phyloP scores from a whole-genome alignment of 2,888 invertebrate genomes.

The Schizotus pectinicornis region DNA sequence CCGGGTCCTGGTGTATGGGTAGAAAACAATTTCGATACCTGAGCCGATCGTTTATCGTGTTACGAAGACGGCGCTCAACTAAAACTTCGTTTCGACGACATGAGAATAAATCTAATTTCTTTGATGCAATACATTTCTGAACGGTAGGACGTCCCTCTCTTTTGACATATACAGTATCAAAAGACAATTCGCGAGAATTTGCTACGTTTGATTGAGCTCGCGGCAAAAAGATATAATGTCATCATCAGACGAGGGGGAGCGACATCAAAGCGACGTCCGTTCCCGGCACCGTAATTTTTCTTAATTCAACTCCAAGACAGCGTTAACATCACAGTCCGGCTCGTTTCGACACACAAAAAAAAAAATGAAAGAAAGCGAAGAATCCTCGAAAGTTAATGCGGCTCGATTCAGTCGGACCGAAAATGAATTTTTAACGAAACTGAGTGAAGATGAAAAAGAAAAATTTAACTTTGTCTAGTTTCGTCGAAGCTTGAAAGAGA shows the following conservation, averaged over 20 bases:
- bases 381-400: too few relatives aligned
- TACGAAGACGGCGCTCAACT: slow-evolving; percentile 19
- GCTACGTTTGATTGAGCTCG: slow-evolving; percentile 20
- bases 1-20: slow-evolving; percentile 4
- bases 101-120: slow-evolving; percentile 45
- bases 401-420: too few relatives aligned
- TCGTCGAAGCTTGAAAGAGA: too few relatives aligned
- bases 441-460: too few relatives aligned
- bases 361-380: too few relatives aligned
- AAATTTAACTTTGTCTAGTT: too few relatives aligned
- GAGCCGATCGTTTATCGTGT: slow-evolving; percentile 25
- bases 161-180: slow-evolving; percentile 15
- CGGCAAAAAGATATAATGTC: slow-evolving; percentile 21
- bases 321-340: too few relatives aligned
- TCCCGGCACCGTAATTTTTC: too few relatives aligned
- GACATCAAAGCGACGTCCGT: slow-evolving; percentile 8
- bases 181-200: slow-evolving; percentile 25
- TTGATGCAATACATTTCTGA: slow-evolving; percentile 38
- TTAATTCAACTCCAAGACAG: too few relatives aligned
- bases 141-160: slow-evolving; percentile 19
- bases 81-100: slow-evolving; percentile 34
- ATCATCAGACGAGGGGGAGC: slow-evolving; percentile 9
- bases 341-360: too few relatives aligned
- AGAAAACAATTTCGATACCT: slow-evolving; percentile 30
- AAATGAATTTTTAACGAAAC: too few relatives aligned